Conservation (phyloP, 2,113 vertebrate species). For the Onychostruthus taczanowskii region DNA sequence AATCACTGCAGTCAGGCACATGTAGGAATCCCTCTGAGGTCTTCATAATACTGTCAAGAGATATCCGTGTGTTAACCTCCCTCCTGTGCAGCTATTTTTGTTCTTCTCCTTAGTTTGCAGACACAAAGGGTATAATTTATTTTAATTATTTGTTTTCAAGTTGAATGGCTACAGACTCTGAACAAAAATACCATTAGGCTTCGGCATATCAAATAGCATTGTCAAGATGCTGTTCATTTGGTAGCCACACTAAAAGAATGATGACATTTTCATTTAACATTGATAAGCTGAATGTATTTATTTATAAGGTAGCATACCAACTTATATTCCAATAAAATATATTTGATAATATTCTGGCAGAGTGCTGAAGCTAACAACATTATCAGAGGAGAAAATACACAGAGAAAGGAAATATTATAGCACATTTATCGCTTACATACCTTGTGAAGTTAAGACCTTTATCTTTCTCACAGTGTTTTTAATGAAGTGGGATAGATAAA, state of each 20-base stretch:
- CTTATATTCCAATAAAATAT: background rate
- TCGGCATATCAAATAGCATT: background rate
- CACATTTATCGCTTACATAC: conserved; percentile 55
- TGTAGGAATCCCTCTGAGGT: conserved; percentile 49
- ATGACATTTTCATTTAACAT: background rate
- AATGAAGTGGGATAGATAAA: conserved; percentile 47
- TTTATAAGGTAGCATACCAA: conserved; percentile 6
- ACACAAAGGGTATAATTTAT: conserved; percentile 65
- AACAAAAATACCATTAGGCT: conserved; percentile 33
- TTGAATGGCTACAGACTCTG: conserved; percentile 42
- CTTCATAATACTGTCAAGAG: conserved; percentile 58
- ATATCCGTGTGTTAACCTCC: conserved; percentile 47
- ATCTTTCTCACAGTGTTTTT: conserved; percentile 38
- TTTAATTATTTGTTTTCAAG: conserved; percentile 77
- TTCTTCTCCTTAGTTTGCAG: conserved; percentile 54
- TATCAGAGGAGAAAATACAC: background rate
- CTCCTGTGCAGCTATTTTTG: conserved; percentile 61
- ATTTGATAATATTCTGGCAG: background rate
- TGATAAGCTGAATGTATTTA: background rate
- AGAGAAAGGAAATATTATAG: background rate
- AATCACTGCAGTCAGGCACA: conserved; percentile 19
- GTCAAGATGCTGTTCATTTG: conserved; percentile 12
- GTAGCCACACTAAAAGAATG: background rate
- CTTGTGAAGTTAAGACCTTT: conserved; percentile 19
- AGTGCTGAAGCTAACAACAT: conserved; percentile 2